Evolutionary conservation across 2,797 vertebrate genomes (phyloP).

Genomic region (Anabas testudineus): DNA sequence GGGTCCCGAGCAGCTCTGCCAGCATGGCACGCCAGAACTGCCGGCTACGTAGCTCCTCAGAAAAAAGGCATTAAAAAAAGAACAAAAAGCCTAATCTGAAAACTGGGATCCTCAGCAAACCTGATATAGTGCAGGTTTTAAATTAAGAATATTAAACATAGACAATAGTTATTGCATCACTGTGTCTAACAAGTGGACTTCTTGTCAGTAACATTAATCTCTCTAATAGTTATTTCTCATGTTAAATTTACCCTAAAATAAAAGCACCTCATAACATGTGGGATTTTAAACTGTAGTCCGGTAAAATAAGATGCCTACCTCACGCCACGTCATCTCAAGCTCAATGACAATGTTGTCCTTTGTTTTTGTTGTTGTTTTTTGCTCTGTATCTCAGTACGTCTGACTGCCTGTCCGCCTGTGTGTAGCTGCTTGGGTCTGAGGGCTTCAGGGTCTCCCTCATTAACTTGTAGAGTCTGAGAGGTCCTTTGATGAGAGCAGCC

Average conservation of each 20-base stretch:
- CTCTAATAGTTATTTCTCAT: too few relatives aligned
- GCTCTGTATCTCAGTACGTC: constrained; percentile 1
- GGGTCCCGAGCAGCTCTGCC: constrained; percentile 83
- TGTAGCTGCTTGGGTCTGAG: constrained; percentile 49
- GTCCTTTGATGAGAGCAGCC: constrained; percentile 73
- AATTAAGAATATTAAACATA: not conserved
- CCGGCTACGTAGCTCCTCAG: constrained; percentile 83
- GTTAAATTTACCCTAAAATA: too few relatives aligned
- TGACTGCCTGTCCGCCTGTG: constrained; percentile 25
- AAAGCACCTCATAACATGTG: too few relatives aligned
- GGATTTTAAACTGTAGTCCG: not conserved
- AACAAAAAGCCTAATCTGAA: not conserved
- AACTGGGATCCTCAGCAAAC: not conserved
- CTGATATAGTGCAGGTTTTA: not conserved
- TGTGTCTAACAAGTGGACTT: not conserved
- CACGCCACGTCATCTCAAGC: constrained; percentile 79
- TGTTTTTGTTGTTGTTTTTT: not conserved
- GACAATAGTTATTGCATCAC: not conserved
- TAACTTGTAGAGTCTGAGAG: constrained; percentile 75
- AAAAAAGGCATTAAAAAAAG: not conserved
- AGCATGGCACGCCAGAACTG: constrained; percentile 85
- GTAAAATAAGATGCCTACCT: constrained; percentile 73
- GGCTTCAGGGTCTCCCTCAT: constrained; percentile 70
- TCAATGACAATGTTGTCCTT: constrained; percentile 19
- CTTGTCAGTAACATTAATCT: not conserved